These are phyloP conservation scores for Struthio camelus DNA, from an alignment of 2,113 vertebrate species.

Conservation along the genomic window DNA sequence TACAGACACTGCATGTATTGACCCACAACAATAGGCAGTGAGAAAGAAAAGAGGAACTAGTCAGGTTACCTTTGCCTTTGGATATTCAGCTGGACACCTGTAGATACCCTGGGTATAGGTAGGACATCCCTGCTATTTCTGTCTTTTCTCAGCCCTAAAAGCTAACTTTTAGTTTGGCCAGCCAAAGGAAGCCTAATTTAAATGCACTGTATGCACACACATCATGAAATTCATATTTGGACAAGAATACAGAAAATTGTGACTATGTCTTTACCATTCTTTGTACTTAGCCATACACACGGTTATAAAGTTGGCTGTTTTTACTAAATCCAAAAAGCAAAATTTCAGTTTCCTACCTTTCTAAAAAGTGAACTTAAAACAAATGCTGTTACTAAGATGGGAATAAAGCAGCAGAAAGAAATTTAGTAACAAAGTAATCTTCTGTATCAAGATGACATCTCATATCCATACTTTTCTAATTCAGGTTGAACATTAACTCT, in stretches of 20 bases:
- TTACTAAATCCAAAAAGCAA: not conserved
- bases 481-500: conserved; percentile 46
- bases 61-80: not conserved
- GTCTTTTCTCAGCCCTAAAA: not conserved
- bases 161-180: not conserved
- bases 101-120: not conserved
- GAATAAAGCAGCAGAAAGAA: not conserved
- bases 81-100: not conserved
- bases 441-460: conserved; percentile 45
- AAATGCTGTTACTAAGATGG: conserved; percentile 3
- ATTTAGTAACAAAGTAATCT: not conserved
- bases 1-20: fast-evolving
- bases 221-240: not conserved
- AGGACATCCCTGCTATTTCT: not conserved
- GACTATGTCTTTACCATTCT: not conserved
- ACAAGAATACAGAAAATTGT: not conserved
- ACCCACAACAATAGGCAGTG: fast-evolving
- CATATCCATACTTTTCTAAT: conserved; percentile 25
- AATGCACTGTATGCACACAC: not conserved
- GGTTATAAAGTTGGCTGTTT: not conserved
- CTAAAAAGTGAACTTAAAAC: conserved; percentile 2
- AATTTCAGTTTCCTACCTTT: not conserved
- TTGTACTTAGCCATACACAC: not conserved
- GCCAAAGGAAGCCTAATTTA: not conserved
- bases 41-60: not conserved